Evolutionary conservation across 2,888 invertebrate species (phyloP).

Genomic region (Heteropelma amictum): DNA sequence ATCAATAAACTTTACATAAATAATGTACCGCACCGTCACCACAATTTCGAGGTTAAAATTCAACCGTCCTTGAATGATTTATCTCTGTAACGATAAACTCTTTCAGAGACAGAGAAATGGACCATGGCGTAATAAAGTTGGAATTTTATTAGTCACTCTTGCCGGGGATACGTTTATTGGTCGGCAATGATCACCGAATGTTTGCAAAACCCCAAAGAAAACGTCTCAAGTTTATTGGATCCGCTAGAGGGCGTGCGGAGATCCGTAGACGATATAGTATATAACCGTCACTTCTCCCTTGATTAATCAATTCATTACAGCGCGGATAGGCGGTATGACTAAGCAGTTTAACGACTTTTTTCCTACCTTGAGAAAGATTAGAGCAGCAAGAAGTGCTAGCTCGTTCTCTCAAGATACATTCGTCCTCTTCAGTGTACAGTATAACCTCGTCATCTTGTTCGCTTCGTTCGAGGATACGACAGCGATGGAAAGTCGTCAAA

Average conservation of each 20-base stretch:
- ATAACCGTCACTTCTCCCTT: constrained; percentile 48
- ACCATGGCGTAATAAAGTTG: too few species aligned
- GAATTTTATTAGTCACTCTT: too few species aligned
- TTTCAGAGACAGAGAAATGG: too few species aligned
- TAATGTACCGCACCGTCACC: too few species aligned
- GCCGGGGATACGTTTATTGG: constrained; percentile 39
- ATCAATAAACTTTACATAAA: too few species aligned
- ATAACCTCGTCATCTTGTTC: not conserved
- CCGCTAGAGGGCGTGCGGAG: constrained; percentile 3
- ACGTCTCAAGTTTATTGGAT: constrained; percentile 53
- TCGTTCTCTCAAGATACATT: not conserved
- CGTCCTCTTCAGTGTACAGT: not conserved
- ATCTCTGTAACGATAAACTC: too few species aligned
- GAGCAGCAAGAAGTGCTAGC: constrained; percentile 30
- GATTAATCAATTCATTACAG: constrained; percentile 58
- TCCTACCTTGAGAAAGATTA: constrained; percentile 9
- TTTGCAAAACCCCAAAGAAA: not conserved
- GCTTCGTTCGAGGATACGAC: constrained; percentile 29
- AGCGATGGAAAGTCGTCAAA: not conserved
- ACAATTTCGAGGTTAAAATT: too few species aligned
- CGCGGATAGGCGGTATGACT: not conserved
- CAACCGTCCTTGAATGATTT: too few species aligned
- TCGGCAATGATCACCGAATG: constrained; percentile 34
- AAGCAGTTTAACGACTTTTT: constrained; percentile 20
- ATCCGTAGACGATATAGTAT: constrained; percentile 55